Percentiles rank a stretch among this genome's conserved stretches.
Conservation (phyloP, 2,888 invertebrate genomes). For the Sepioteuthis lessoniana region DNA sequence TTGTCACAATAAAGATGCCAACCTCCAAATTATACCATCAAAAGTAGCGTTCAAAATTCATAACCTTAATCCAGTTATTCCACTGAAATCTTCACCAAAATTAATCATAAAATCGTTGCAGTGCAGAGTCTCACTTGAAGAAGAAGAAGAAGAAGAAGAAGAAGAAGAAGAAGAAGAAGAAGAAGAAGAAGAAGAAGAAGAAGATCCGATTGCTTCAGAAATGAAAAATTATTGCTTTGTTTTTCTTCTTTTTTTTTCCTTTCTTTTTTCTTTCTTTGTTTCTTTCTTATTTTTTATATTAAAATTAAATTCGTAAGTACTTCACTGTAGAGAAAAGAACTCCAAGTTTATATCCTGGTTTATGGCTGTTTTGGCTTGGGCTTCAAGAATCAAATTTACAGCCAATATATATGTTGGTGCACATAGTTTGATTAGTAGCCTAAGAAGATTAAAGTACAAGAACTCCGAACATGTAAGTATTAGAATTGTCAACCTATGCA, state of each 20-base stretch:
- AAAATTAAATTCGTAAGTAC: neutral
- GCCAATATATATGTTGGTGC: too few relatives aligned
- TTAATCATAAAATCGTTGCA: neutral
- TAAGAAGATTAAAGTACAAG: too few relatives aligned
- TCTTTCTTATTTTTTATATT: neutral
- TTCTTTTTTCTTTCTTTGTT: neutral
- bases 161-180: too few relatives aligned
- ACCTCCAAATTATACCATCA: neutral
- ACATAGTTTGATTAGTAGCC: too few relatives aligned
- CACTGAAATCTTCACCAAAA: neutral
- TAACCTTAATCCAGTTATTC: neutral
- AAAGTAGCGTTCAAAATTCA: neutral
- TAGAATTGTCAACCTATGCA: too few relatives aligned
- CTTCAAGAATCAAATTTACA: too few relatives aligned
- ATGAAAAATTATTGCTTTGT: too few relatives aligned
- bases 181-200: neutral
- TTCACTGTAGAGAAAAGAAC: neutral
- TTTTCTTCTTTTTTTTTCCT: too few relatives aligned
- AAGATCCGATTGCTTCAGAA: neutral
- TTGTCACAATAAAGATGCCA: neutral
- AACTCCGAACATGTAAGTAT: too few relatives aligned
- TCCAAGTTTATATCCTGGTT: neutral
- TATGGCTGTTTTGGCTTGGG: too few relatives aligned
- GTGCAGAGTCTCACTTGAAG: too few relatives aligned
- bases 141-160: neutral